phyloP scores from a whole-genome alignment of 2,113 vertebrate genomes.

The Malurus cyaneus region DNA sequence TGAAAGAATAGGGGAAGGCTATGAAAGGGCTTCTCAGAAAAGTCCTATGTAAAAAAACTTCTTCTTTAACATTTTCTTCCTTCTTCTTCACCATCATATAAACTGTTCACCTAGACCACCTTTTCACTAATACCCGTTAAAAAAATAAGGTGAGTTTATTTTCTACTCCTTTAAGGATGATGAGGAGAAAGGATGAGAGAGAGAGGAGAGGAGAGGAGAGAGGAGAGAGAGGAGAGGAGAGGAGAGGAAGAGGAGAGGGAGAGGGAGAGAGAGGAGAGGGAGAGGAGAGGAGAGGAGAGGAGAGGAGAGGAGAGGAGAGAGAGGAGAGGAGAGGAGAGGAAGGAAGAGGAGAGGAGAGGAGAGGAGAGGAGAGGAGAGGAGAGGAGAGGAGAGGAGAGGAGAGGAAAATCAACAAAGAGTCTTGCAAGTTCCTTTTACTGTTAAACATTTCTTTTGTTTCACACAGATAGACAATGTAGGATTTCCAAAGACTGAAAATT shows the following conservation, averaged over 20 bases:
- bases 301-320: not conserved
- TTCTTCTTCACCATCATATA: not conserved
- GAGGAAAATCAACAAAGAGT: not conserved
- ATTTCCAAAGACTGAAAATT: not conserved
- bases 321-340: accelerated
- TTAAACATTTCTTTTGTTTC: not conserved
- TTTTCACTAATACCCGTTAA: not conserved
- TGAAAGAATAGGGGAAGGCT: not conserved
- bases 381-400: not conserved
- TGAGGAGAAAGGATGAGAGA: too few relatives aligned
- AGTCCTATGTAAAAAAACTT: not conserved
- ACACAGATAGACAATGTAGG: not conserved
- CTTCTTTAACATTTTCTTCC: not conserved
- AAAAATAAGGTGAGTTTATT: not conserved
- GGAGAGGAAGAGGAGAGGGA: too few relatives aligned
- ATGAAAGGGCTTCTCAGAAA: not conserved
- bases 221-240: too few relatives aligned
- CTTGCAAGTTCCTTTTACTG: not conserved
- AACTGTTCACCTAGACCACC: not conserved
- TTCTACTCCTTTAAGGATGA: not conserved
- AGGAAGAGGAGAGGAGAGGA: accelerated
- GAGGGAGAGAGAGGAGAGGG: accelerated
- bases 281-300: accelerated
- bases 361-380: accelerated
- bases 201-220: too few relatives aligned